A percentile compares a stretch with the other conserved stretches of the same genome.
phyloP scores from a whole-genome alignment of 2,888 invertebrate genomes.

The Drosophila mercatorum region DNA sequence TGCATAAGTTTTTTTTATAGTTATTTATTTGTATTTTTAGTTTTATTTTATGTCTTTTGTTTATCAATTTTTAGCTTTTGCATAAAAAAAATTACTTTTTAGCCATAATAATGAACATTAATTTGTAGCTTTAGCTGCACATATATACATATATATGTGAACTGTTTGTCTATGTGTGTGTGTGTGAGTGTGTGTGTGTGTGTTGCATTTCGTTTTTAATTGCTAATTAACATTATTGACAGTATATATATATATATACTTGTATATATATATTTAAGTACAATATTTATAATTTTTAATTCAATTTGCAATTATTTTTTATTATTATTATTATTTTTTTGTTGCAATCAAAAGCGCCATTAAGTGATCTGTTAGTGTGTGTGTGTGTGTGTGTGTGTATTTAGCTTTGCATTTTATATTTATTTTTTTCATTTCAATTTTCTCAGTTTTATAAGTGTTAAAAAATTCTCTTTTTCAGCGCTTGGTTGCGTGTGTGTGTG shows the following conservation, averaged over 20 bases:
- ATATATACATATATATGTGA: slow-evolving; percentile 19
- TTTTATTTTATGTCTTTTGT: slow-evolving; percentile 4
- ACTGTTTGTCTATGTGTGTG: slow-evolving; percentile 41
- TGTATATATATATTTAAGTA: slow-evolving; percentile 5
- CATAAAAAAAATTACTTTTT: slow-evolving; percentile 43
- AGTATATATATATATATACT: slow-evolving; percentile 40
- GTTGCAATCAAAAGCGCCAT: slow-evolving; percentile 37
- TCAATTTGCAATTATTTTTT: slow-evolving; percentile 23
- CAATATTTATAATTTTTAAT: slow-evolving; percentile 46
- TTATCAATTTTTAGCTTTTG: slow-evolving; percentile 25
- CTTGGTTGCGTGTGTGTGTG: slow-evolving; percentile 8
- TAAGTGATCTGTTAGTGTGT: slow-evolving; percentile 4
- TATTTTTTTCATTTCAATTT: slow-evolving; percentile 19
- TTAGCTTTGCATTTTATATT: slow-evolving; percentile 6
- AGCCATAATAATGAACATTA: slow-evolving; percentile 71
- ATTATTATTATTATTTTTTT: background rate
- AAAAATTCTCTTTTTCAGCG: background rate
- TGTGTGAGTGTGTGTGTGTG: slow-evolving; percentile 2
- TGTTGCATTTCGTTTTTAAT: slow-evolving; percentile 35
- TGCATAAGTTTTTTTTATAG: slow-evolving; percentile 63
- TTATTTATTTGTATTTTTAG: slow-evolving; percentile 24
- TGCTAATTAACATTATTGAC: slow-evolving; percentile 81
- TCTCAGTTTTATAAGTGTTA: background rate
- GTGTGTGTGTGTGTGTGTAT: slow-evolving; percentile 13
- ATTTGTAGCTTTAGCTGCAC: slow-evolving; percentile 41